phyloP scores from a whole-genome alignment of 2,888 invertebrate species.

The Allophyes oxyacanthae region DNA sequence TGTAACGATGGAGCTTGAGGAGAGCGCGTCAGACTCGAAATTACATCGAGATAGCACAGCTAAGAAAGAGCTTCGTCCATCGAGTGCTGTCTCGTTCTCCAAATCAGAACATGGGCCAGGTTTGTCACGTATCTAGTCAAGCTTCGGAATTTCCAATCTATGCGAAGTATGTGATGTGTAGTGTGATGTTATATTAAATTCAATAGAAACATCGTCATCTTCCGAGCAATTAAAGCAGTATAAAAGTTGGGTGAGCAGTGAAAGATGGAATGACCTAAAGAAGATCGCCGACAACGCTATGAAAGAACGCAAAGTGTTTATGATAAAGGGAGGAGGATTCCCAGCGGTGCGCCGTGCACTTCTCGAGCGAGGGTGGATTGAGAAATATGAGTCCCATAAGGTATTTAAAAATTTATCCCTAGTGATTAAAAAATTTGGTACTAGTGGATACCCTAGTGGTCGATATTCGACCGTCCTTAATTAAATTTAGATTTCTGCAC shows the following conservation, averaged over 20 bases:
- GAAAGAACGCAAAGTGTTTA: slow-evolving; percentile 91
- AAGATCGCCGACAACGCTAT: slow-evolving; percentile 91
- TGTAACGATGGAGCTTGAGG: slow-evolving; percentile 86
- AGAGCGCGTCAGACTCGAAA: slow-evolving; percentile 85
- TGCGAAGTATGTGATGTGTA: neutral
- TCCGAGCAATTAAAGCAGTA: slow-evolving; percentile 83
- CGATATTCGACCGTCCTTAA: no score
- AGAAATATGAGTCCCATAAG: slow-evolving; percentile 90
- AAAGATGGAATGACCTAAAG: slow-evolving; percentile 91
- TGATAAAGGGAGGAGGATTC: slow-evolving; percentile 93
- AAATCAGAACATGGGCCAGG: slow-evolving; percentile 84
- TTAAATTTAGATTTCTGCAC: no score
- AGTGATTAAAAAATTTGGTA: no score
- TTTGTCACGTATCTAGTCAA: slow-evolving; percentile 50
- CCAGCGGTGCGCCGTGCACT: slow-evolving; percentile 92
- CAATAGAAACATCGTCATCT: slow-evolving; percentile 70
- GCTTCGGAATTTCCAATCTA: neutral
- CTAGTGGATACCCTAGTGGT: no score
- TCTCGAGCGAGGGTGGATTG: slow-evolving; percentile 92
- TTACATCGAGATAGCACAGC: slow-evolving; percentile 80
- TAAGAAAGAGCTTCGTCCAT: slow-evolving; percentile 82
- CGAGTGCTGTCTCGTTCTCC: slow-evolving; percentile 81
- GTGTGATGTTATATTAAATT: slow-evolving; percentile 2
- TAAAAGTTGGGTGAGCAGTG: slow-evolving; percentile 90
- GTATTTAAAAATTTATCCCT: slow-evolving; percentile 58